Evolutionary conservation across 2,113 vertebrate species (phyloP).

Genomic region (Passer montanus): DNA sequence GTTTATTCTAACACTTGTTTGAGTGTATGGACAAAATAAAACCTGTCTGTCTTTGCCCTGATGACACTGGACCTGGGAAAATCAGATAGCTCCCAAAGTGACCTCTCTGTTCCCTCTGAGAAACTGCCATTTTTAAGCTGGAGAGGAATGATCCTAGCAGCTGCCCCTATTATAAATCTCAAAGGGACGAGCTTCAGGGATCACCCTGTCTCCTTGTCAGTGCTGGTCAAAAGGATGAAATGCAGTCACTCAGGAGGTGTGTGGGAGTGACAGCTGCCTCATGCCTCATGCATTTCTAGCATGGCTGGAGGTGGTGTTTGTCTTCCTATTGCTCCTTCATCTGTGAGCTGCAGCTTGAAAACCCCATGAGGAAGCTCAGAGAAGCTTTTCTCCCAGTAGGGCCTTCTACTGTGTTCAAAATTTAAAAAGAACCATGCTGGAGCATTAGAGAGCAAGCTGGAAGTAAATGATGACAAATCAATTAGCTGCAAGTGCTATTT

Average conservation of each 20-base stretch:
- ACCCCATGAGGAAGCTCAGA: not conserved
- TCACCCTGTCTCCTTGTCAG: not conserved
- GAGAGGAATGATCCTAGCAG: not conserved
- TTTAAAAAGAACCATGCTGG: not conserved
- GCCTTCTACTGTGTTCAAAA: not conserved
- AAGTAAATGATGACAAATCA: conserved; percentile 8
- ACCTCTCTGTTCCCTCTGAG: not conserved
- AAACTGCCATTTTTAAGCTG: not conserved
- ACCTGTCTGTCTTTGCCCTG: not conserved
- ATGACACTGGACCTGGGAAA: not conserved
- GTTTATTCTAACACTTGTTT: not conserved
- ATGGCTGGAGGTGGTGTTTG: not conserved
- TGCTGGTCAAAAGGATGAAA: not conserved
- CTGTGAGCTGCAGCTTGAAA: not conserved
- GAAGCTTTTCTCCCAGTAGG: not conserved
- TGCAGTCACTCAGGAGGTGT: not conserved
- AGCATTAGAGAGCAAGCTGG: not conserved
- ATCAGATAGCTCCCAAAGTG: not conserved
- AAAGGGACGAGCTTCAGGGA: not conserved
- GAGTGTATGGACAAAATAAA: not conserved
- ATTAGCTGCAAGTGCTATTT: conserved; percentile 11
- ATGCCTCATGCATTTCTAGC: not conserved
- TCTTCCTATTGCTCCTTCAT: not conserved
- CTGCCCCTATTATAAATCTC: not conserved
- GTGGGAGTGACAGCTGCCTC: not conserved